phyloP scores from a whole-genome alignment of 64 coral and sea anemone genomes.

The Dendrophyllia cribrosa region DNA sequence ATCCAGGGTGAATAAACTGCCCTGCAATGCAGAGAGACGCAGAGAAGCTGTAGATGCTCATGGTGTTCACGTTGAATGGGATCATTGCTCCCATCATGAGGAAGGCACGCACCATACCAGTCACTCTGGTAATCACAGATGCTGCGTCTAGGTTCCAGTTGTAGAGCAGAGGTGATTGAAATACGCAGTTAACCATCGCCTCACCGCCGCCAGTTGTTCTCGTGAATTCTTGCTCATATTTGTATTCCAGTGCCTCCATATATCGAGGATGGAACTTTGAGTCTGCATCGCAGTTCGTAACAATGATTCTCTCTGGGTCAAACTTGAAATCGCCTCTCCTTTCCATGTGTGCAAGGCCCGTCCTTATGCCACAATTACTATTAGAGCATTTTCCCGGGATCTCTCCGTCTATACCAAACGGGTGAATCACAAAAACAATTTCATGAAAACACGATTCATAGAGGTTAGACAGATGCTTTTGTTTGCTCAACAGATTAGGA shows the following conservation, averaged over 20 bases:
- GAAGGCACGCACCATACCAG: neutral
- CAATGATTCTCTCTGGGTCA: conserved; percentile 3
- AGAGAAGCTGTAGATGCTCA: conserved; percentile 9
- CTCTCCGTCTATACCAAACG: neutral
- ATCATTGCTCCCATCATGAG: conserved; percentile 10
- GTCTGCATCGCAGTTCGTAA: conserved; percentile 18
- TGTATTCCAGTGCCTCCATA: neutral
- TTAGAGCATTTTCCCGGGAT: conserved; percentile 20
- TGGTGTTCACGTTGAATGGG: conserved; percentile 19
- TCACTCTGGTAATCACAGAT: conserved; percentile 4
- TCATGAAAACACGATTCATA: neutral
- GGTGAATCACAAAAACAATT: neutral
- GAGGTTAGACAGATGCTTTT: neutral
- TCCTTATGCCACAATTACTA: neutral
- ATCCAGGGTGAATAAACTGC: neutral
- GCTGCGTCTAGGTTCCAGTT: conserved; percentile 20
- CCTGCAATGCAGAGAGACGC: neutral
- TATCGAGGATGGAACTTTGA: neutral
- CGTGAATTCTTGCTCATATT: neutral
- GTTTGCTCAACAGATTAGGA: neutral
- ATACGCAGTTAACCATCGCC: neutral
- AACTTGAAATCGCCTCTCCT: neutral
- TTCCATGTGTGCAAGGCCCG: neutral
- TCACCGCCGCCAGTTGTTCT: too few species aligned
- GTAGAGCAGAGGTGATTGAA: conserved; percentile 16